Evolutionary conservation across 1,140 invertebrate species (phyloP), one percentile per base, ranked within the genome.

Genomic region (Adoxophyes honmai): DNA sequence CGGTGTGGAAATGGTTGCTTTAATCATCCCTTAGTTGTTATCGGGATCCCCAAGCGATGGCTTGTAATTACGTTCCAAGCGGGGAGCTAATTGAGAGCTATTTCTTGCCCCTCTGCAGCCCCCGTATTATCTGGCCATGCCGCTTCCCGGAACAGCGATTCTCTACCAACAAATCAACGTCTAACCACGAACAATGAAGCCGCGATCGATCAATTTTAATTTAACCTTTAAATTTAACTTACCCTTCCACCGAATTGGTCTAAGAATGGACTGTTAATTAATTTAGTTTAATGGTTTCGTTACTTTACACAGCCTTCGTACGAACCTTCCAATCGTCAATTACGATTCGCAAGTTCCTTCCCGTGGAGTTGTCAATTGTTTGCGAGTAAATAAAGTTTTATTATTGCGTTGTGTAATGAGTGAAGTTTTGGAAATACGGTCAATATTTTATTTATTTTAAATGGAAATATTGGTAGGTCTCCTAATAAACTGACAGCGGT

Each of bases 51-150:
- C 57, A 8, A 34, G 59, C 48, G 59, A 62, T 59, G 60, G 51
- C 51, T 60, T 59, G 57, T 65, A 71, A 71, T 71, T 71, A 71
- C 55, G 59, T 53, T 58, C 34, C 53, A 34, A 44, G 53, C 54
- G 55, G 35, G 51, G 52, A 48, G 21, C 58, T 71, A 71, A 65
- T 71, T 65, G 65, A 39, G 34, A 56, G 65, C 48, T 59, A 59
- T 66, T 62, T 60, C 56, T 62, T 60, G 57, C 44, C 34, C 51
- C 56, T 34, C 11, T n/a, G 10, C 42, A 48, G 10, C 16, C 21
- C 42, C 18, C 4, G 13, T 16, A 6, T 10, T 16, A 11, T 15
- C 38, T 15, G 15, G 3, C 15, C n/a, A 44, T 3, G 14, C 15
- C 39, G 1, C 21, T 6, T 6, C 6, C 21, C 21, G 21, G 21